Conservation (phyloP, 2,888 invertebrate species). For the Chouioia cunea region DNA sequence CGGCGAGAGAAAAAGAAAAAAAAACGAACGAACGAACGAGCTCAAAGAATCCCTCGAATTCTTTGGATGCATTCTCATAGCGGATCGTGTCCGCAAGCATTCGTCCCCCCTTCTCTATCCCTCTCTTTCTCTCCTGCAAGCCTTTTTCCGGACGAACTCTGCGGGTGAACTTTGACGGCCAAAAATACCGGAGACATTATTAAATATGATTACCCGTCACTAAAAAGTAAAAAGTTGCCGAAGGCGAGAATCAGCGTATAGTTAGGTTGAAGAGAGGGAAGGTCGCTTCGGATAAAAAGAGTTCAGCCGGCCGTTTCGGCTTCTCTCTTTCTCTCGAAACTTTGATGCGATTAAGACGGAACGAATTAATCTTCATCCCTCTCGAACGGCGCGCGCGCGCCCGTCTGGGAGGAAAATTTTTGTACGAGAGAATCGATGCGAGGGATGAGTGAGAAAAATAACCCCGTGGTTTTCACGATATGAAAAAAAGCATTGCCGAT, state of each 20-base stretch:
- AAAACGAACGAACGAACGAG: slow-evolving; percentile 6
- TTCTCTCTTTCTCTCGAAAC: slow-evolving; percentile 64
- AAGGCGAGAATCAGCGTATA: slow-evolving; percentile 38
- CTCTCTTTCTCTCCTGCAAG: slow-evolving; percentile 17
- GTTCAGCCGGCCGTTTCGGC: slow-evolving; percentile 57
- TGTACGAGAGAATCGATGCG: slow-evolving; percentile 39
- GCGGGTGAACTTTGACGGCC: slow-evolving; percentile 59
- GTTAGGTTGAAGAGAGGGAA: slow-evolving; percentile 14
- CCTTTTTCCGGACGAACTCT: slow-evolving; percentile 39
- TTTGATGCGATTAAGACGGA: slow-evolving; percentile 69
- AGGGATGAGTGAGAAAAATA: slow-evolving; percentile 51
- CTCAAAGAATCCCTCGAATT: slow-evolving; percentile 13
- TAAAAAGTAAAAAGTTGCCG: slow-evolving; percentile 56
- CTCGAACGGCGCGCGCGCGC: slow-evolving; percentile 59
- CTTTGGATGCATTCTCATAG: slow-evolving; percentile 41
- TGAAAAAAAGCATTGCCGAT: slow-evolving; percentile 52
- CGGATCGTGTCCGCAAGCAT: background rate
- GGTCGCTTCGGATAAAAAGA: slow-evolving; percentile 41
- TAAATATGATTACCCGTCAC: slow-evolving; percentile 64
- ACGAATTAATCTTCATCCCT: slow-evolving; percentile 69
- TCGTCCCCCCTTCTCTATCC: background rate
- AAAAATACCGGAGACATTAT: slow-evolving; percentile 66
- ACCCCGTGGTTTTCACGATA: slow-evolving; percentile 50
- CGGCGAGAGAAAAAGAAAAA: background rate
- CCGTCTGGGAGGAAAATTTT: slow-evolving; percentile 56